A percentile compares a stretch with the other conserved stretches of the same genome.
Evolutionary conservation across 2,888 invertebrate species (phyloP).

Genomic region (Stegana nigrithorax): DNA sequence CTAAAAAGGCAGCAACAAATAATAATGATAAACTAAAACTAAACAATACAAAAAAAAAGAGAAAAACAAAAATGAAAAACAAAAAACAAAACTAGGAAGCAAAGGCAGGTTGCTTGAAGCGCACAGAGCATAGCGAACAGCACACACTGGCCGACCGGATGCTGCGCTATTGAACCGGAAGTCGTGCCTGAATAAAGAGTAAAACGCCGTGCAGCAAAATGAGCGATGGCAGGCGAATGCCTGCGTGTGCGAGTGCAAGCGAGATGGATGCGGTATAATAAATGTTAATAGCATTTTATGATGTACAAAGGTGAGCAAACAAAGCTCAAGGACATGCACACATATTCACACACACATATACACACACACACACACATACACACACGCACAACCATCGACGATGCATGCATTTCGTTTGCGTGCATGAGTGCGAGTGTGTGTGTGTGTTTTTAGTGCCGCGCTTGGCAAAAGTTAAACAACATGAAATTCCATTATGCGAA

Average conservation of each 20-base stretch:
- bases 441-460: slow-evolving; percentile 16
- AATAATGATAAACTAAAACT: neutral
- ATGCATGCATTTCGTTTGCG: slow-evolving; percentile 6
- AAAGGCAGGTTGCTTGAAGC: slow-evolving; percentile 1
- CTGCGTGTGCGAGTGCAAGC: neutral
- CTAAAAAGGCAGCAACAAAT: too few species aligned
- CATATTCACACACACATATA: slow-evolving; percentile 17
- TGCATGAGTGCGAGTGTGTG: slow-evolving; percentile 4
- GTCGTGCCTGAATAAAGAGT: too few species aligned
- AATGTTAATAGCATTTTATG: slow-evolving; percentile 63
- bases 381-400: neutral
- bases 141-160: too few species aligned
- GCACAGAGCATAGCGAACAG: neutral
- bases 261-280: slow-evolving; percentile 51
- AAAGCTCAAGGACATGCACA: slow-evolving; percentile 29
- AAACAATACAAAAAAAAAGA: neutral
- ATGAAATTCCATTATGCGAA: slow-evolving; percentile 55
- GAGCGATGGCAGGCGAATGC: slow-evolving; percentile 15
- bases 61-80: neutral
- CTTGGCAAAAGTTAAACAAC: slow-evolving; percentile 48
- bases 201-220: slow-evolving; percentile 35
- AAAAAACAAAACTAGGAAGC: too few species aligned
- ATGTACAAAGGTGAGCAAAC: slow-evolving; percentile 31
- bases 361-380: slow-evolving; percentile 21
- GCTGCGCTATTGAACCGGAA: slow-evolving; percentile 35